These are phyloP conservation scores for Mythimna ferrago DNA, from an alignment of 2,888 invertebrate genomes.

Conservation along the genomic window DNA sequence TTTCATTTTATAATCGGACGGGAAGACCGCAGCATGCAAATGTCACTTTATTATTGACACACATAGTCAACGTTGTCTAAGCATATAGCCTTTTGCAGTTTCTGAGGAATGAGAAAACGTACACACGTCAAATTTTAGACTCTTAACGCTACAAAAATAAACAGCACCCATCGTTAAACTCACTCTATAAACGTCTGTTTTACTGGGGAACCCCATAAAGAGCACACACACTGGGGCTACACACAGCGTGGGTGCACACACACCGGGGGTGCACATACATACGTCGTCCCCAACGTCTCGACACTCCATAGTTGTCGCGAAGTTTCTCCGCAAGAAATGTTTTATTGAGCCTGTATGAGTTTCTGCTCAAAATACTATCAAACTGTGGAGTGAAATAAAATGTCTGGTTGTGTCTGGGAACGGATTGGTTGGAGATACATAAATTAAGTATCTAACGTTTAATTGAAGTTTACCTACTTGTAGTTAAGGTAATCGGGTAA, in stretches of 20 bases:
- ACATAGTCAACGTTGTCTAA: too few species aligned
- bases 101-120: background rate
- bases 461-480: background rate
- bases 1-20: too few species aligned
- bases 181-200: slow-evolving; percentile 15
- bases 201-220: slow-evolving; percentile 36
- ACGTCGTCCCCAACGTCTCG: slow-evolving; percentile 36
- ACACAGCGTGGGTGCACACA: background rate
- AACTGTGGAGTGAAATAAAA: slow-evolving; percentile 45
- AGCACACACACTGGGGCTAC: slow-evolving; percentile 4
- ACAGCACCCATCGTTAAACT: slow-evolving; percentile 7
- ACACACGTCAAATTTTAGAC: background rate
- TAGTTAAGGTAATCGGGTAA: background rate
- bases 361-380: slow-evolving; percentile 50
- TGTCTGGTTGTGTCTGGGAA: slow-evolving; percentile 7
- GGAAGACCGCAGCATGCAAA: too few species aligned
- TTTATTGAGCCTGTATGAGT: slow-evolving; percentile 58
- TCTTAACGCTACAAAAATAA: slow-evolving; percentile 13
- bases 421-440: background rate
- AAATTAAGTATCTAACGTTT: background rate
- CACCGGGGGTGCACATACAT: slow-evolving; percentile 9
- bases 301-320: slow-evolving; percentile 62
- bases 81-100: too few species aligned
- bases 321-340: slow-evolving; percentile 63
- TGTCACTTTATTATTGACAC: too few species aligned